These are phyloP conservation scores for Lepidurus couesii DNA, from an alignment of 1,140 invertebrate genomes.

Conservation along the genomic window DNA sequence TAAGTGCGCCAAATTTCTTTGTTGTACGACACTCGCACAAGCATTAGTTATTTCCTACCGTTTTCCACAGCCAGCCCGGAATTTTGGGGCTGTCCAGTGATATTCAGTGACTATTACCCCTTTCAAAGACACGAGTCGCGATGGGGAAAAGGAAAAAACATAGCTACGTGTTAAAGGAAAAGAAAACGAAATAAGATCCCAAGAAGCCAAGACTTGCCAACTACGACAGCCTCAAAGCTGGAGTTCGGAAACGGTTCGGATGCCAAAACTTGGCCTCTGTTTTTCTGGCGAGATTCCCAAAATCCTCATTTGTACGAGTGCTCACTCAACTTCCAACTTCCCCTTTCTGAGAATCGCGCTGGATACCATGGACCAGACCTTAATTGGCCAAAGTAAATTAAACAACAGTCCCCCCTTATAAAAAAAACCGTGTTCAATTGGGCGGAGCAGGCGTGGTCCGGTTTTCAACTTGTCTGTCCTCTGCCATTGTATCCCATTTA, in stretches of 20 bases:
- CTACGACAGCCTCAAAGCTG: neutral
- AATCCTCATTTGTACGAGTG: constrained; percentile 5
- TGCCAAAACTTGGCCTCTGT: neutral
- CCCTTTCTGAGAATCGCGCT: neutral
- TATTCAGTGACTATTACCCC: too few relatives aligned
- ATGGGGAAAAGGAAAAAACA: neutral
- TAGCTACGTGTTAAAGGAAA: neutral
- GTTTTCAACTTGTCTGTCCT: neutral
- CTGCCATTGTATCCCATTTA: neutral
- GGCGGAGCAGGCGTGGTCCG: neutral
- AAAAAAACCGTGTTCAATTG: neutral
- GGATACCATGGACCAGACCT: constrained; percentile 3
- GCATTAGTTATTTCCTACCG: too few relatives aligned
- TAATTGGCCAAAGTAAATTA: constrained; percentile 12
- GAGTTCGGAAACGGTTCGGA: neutral
- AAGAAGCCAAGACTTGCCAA: neutral
- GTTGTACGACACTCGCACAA: too few relatives aligned
- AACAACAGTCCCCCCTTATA: neutral
- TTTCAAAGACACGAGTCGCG: neutral
- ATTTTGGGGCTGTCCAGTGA: too few relatives aligned
- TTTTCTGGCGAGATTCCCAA: constrained; percentile 1
- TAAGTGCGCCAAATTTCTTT: too few relatives aligned
- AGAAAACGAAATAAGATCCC: neutral
- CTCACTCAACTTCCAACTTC: neutral
- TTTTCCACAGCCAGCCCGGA: too few relatives aligned